Base-by-base conservation (phyloP, 35 echinoderm and acorn worm genomes). In the Heliocidaris erythrogramma region DNA sequence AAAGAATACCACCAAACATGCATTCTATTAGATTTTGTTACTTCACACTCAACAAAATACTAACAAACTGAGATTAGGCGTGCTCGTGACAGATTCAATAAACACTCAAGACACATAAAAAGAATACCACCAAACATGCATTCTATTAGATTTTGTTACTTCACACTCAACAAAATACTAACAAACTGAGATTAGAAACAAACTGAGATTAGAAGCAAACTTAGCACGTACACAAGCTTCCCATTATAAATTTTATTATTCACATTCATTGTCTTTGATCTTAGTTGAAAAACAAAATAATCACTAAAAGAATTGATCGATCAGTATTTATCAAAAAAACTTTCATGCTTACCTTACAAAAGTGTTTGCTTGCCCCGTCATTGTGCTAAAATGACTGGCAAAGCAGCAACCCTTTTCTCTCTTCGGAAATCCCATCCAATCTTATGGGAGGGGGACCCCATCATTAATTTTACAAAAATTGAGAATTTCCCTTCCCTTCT, bases 381-480 rank as follows among this genome's bases (percentile, higher is more conserved):
- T 78, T 27, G 65, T 78, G 65, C 27, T 27, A 78, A 78, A 78
- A 78, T 78, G 65, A 78, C 18, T 78, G 17, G 27, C 65, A 78
- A 78, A 78, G 18, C 7, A 78, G 14, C 21, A 78, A 27, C 65
- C 27, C 65, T 27, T n/a, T 69, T 78, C 17, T 78, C 65, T 78
- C 27, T 78, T 18, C 5, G 1, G 16, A n/a, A 13, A 78, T 78
- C 27, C 21, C 65, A 78, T 2, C 65, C 3, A 17, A 78, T 27
- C 27, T 24, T 78, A 27, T 7, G 27, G 27, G 65, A 27, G 65
- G 21, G 65, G 65, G 27, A 78, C 65, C 65, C 65, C 65, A 78
- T n/a, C 60, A 78, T 78, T 78, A 78, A 78, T n/a, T 78, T 78
- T n/a, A 78, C 65, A n/a, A 78, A 78, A 78, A n/a, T 21, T 78